Evolutionary conservation across 2,888 invertebrate genomes (phyloP).

Genomic region (Heliconius charithonia): DNA sequence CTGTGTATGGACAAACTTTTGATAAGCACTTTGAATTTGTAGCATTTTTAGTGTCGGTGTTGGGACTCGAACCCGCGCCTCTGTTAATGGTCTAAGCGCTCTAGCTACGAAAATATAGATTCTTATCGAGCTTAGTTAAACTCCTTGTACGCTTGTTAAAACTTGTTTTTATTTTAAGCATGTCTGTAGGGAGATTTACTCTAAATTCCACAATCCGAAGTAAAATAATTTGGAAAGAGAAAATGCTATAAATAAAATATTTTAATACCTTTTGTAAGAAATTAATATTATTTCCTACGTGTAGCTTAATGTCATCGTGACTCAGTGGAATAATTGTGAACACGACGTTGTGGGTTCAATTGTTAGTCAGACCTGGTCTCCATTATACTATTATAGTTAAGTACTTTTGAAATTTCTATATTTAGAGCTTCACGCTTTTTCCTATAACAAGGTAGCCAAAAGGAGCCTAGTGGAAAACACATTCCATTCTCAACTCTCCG

Average conservation of each 20-base stretch:
- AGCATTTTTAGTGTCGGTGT: too few relatives aligned
- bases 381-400: too few relatives aligned
- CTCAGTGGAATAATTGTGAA: too few relatives aligned
- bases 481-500: too few relatives aligned
- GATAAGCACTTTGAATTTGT: neutral
- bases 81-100: neutral
- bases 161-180: neutral
- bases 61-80: neutral
- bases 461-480: too few relatives aligned
- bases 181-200: neutral
- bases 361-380: too few relatives aligned
- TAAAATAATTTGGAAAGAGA: neutral
- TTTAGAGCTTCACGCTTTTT: too few relatives aligned
- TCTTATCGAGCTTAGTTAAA: neutral
- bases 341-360: too few relatives aligned
- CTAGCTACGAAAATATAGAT: neutral
- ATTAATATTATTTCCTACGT: too few relatives aligned
- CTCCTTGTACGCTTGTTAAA: neutral
- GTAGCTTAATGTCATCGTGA: too few relatives aligned
- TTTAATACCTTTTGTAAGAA: neutral
- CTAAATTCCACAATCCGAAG: neutral
- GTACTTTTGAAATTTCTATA: too few relatives aligned
- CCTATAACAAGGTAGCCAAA: too few relatives aligned
- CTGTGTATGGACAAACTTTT: constrained; percentile 6
- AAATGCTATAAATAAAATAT: neutral